A percentile compares a stretch with the other conserved stretches of the same genome.
These are phyloP conservation scores for Parauchenoglanis punctatus DNA, from an alignment of 2,797 vertebrate species.

Conservation along the genomic window DNA sequence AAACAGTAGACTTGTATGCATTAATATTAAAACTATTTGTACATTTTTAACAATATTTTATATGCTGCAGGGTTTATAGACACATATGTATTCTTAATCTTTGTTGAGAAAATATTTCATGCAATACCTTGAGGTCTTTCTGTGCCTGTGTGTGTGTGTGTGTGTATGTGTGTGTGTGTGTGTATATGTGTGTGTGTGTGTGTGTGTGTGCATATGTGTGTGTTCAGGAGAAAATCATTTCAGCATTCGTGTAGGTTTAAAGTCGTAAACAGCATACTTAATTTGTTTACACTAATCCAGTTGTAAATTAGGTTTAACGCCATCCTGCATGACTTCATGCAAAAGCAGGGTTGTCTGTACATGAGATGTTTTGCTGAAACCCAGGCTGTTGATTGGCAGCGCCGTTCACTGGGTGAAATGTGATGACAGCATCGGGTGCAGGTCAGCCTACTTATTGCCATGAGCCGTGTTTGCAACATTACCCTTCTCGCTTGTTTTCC, in stretches of 20 bases:
- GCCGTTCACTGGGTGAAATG: constrained; percentile 37
- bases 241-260: background rate
- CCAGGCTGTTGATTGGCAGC: constrained; percentile 48
- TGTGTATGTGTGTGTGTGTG: background rate
- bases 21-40: constrained; percentile 50
- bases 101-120: constrained; percentile 32
- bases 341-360: constrained; percentile 35
- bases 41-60: constrained; percentile 41
- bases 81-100: constrained; percentile 19
- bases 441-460: constrained; percentile 65
- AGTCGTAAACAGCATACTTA: constrained; percentile 4
- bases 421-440: constrained; percentile 49
- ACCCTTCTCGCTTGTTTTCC: constrained; percentile 49
- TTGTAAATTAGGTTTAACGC: constrained; percentile 20
- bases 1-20: constrained; percentile 34
- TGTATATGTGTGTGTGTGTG: background rate
- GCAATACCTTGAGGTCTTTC: constrained; percentile 34
- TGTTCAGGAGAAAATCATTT: background rate
- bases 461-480: constrained; percentile 46
- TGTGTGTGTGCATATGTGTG: background rate
- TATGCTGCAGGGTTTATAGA: constrained; percentile 30
- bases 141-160: background rate
- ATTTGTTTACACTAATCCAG: constrained; percentile 32
- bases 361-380: constrained; percentile 40
- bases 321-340: constrained; percentile 4